Evolutionary conservation across 2,113 vertebrate genomes (phyloP).

Genomic region (Mobula birostris): DNA sequence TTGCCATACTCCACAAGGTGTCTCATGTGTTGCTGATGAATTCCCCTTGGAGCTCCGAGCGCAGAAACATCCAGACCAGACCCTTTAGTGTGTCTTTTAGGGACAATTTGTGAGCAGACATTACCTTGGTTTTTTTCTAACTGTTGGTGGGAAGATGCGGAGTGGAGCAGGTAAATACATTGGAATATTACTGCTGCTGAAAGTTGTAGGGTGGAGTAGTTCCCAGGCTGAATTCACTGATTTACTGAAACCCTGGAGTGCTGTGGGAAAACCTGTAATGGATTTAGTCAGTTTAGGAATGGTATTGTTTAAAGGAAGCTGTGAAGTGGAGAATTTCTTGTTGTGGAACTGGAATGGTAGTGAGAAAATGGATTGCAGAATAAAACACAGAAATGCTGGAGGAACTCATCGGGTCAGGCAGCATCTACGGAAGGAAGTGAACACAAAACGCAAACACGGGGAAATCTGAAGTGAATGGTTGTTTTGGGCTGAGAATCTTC

Average conservation of each 20-base stretch:
- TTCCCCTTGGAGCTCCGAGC: not conserved
- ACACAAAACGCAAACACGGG: too few species aligned
- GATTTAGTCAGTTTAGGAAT: not conserved
- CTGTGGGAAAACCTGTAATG: not conserved
- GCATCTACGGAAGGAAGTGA: too few species aligned
- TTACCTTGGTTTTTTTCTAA: not conserved
- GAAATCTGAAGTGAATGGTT: too few species aligned
- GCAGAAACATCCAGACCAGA: slow-evolving; percentile 35
- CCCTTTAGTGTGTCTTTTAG: slow-evolving; percentile 29
- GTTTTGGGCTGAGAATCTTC: too few species aligned
- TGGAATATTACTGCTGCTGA: not conserved
- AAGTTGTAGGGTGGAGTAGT: not conserved
- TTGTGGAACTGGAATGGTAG: not conserved
- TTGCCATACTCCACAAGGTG: not conserved
- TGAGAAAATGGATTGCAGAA: not conserved
- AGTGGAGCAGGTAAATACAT: not conserved
- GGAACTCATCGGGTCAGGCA: too few species aligned
- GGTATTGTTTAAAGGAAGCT: not conserved
- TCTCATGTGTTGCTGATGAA: not conserved
- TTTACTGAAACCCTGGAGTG: not conserved
- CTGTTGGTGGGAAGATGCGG: not conserved
- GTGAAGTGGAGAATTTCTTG: not conserved
- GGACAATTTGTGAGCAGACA: slow-evolving; percentile 23
- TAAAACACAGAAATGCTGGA: too few species aligned
- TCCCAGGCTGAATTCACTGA: not conserved